These are phyloP conservation scores for Tolypeutes matacus DNA, from an alignment of 2,797 vertebrate genomes.

Conservation along the genomic window DNA sequence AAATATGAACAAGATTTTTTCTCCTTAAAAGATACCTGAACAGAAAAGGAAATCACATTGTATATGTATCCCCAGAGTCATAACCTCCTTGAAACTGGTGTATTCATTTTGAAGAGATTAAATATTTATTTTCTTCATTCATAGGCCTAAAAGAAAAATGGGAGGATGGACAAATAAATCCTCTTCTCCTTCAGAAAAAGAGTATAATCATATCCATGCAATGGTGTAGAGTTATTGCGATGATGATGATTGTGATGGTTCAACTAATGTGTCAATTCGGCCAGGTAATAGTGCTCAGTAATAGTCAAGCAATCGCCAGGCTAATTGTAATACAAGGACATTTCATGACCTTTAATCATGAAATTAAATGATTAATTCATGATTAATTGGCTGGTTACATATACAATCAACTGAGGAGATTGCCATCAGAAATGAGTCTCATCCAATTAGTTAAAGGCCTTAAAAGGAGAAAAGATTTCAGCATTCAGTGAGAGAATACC, in stretches of 20 bases:
- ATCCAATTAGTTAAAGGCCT: too few species aligned
- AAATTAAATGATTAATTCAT: too few species aligned
- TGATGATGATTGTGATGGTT: background rate
- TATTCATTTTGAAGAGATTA: slow-evolving; percentile 16
- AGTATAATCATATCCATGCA: background rate
- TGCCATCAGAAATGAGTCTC: too few species aligned
- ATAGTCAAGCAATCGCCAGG: too few species aligned
- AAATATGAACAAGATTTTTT: slow-evolving; percentile 31
- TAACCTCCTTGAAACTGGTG: background rate
- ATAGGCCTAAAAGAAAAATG: background rate
- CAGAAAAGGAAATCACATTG: background rate
- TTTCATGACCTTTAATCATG: too few species aligned
- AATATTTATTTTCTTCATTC: background rate
- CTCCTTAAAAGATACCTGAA: background rate
- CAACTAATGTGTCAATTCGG: too few species aligned
- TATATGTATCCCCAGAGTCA: background rate
- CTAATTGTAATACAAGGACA: too few species aligned
- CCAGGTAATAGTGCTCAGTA: too few species aligned
- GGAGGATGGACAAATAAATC: background rate
- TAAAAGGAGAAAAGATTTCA: too few species aligned
- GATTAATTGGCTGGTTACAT: too few species aligned
- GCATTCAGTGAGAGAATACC: too few species aligned
- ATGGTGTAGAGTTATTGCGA: background rate
- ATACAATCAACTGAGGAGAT: too few species aligned
- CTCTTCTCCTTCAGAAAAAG: background rate